These are phyloP conservation scores for Drosophila pectinifera DNA, from an alignment of 1,140 invertebrate species.

Conservation along the genomic window DNA sequence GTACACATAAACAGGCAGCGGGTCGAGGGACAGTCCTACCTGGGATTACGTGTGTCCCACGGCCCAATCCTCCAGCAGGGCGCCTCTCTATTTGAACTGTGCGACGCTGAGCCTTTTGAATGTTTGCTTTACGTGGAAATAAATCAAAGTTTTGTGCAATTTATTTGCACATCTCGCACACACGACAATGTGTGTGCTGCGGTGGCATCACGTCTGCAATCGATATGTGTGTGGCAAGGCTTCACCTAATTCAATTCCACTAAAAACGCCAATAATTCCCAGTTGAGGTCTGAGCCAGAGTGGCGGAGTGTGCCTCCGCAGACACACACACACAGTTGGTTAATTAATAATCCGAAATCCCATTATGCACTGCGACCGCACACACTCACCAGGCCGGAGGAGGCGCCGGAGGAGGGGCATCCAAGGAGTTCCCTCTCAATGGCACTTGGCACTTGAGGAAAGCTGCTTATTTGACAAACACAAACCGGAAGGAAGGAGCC, in stretches of 20 bases:
- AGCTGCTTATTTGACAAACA: constrained; percentile 62
- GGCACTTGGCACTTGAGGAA: constrained; percentile 60
- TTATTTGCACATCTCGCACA: constrained; percentile 42
- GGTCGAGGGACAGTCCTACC: constrained; percentile 26
- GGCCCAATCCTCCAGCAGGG: constrained; percentile 1
- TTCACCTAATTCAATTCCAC: constrained; percentile 41
- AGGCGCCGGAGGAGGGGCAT: background rate
- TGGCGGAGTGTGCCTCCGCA: too few relatives aligned
- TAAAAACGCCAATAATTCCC: constrained; percentile 35
- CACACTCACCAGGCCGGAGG: constrained; percentile 4
- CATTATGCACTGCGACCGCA: constrained; percentile 49
- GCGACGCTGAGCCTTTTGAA: constrained; percentile 44
- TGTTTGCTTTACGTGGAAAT: constrained; percentile 63
- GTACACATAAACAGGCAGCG: constrained; percentile 77
- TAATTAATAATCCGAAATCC: constrained; percentile 62
- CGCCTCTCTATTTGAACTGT: constrained; percentile 22
- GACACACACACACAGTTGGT: constrained; percentile 19
- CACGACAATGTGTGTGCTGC: constrained; percentile 23
- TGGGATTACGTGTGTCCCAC: constrained; percentile 38
- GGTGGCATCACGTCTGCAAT: constrained; percentile 24
- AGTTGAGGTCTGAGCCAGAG: constrained; percentile 29
- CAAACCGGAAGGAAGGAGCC: constrained; percentile 36
- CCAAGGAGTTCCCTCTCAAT: constrained; percentile 36
- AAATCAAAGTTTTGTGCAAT: constrained; percentile 61
- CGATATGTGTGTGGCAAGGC: constrained; percentile 31